Percentiles rank a stretch among this genome's conserved stretches.
Conservation (phyloP, 2,888 invertebrate species). For the Calameuta pallipes region DNA sequence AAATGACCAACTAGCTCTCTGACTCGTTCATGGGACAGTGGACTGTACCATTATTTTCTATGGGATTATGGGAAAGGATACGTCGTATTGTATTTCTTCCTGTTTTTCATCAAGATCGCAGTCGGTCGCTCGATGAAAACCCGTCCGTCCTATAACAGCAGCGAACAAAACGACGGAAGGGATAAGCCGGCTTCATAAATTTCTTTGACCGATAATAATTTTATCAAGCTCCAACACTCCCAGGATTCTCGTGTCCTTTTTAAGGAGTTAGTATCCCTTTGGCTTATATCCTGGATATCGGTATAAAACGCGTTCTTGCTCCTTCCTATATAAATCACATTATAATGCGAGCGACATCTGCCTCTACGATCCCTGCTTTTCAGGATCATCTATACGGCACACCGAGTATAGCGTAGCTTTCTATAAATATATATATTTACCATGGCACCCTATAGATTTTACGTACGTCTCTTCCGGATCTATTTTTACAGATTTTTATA, state of each 20-base stretch:
- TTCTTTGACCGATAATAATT: conserved; percentile 35
- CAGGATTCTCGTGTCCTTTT: not conserved
- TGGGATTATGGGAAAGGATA: not conserved
- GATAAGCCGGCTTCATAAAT: conserved; percentile 40
- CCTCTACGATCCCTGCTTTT: not conserved
- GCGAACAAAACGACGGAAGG: conserved; percentile 10
- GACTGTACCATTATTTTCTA: not conserved
- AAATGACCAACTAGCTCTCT: not conserved
- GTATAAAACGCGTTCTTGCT: not conserved
- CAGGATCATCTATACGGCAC: not conserved
- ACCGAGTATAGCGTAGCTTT: not conserved
- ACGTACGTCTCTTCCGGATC: not conserved
- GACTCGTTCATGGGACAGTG: not conserved
- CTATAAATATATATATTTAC: not conserved
- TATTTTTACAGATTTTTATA: not conserved
- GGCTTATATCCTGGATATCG: not conserved
- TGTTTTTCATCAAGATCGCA: not conserved
- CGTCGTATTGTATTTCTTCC: not conserved
- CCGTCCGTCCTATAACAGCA: not conserved
- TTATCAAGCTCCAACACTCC: conserved; percentile 22
- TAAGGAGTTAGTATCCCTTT: not conserved
- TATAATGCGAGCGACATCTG: not conserved
- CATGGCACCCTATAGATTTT: not conserved
- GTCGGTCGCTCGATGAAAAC: not conserved
- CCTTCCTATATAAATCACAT: not conserved